phyloP scores from a whole-genome alignment of 92 coral and sea anemone genomes.

The Micromussa lordhowensis region DNA sequence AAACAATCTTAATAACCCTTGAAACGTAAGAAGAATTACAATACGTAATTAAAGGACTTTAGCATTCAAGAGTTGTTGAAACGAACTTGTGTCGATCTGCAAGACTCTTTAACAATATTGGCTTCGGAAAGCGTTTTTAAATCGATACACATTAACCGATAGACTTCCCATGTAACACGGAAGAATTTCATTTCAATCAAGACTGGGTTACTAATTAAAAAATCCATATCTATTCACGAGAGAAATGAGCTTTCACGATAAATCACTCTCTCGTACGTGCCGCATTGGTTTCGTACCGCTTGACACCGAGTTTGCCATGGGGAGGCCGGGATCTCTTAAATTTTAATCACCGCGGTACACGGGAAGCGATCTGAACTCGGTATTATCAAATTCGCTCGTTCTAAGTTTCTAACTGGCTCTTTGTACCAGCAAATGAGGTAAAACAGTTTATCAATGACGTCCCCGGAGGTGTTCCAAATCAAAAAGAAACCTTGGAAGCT shows the following conservation, averaged over 20 bases:
- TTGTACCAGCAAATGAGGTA: not conserved
- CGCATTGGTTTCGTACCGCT: not conserved
- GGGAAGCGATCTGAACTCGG: not conserved
- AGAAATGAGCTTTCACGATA: slow-evolving; percentile 19
- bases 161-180: not conserved
- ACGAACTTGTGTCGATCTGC: not conserved
- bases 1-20: slow-evolving; percentile 39
- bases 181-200: slow-evolving; percentile 9
- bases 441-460: not conserved
- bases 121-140: not conserved
- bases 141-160: not conserved
- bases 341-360: not conserved
- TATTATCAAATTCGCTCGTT: not conserved
- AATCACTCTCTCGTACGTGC: not conserved
- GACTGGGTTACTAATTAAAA: slow-evolving; percentile 25
- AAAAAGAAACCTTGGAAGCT: not conserved
- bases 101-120: not conserved
- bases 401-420: not conserved
- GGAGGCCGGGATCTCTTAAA: not conserved
- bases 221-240: slow-evolving; percentile 13
- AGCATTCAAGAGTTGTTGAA: not conserved
- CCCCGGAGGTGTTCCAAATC: not conserved
- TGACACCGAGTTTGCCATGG: slow-evolving; percentile 11
- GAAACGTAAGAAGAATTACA: slow-evolving; percentile 18
- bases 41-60: not conserved